Evolutionary conservation across 2,888 invertebrate species (phyloP), one percentile per base, ranked within the genome.

Genomic region (Petrolisthes manimaculis): DNA sequence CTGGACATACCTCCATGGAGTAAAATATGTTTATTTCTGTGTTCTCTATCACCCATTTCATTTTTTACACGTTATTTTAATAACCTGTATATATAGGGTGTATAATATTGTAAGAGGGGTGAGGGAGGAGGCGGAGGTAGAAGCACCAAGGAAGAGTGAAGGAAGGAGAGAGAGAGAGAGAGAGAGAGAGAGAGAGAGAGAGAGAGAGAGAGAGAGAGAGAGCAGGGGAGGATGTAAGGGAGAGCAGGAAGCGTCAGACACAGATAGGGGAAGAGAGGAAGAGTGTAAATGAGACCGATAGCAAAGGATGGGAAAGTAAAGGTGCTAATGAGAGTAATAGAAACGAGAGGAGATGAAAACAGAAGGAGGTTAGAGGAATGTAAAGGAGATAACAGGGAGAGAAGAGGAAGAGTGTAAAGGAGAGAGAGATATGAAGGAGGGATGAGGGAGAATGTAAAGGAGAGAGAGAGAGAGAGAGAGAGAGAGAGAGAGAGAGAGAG

Each of bases 51-150:
- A 37, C 2, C 37, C 37, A 37, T 37, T 37, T 37, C 37, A 37
- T 37, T 37, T 37, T 37, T 0, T 37, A 37, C 37, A 37, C 37
- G n/a, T n/a, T 0, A 1, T 37, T 37, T 37, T 37, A 2, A 37
- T 1, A 0, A 37, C 37, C 37, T 2, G n/a, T 37, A 1, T 37
- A 37, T 37, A 37, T 37, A 37, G 37, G 37, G 37, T 37, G 37
- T 37, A 37, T 37, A 37, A 37, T 37, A 37, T 37, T 1, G 37
- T 0, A 37, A 2, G 37, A 37, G 37, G 37, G 37, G 37, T 37
- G 51, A 53, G 37, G n/a, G n/a, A n/a, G 12, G 82, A 53, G 82
- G 82, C 18, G 82, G 82, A n/a, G 69, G 67, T 3, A 21, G 53
- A 51, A 5, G n/a, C n/a, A n/a, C n/a, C n/a, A n/a, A n/a, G n/a